Evolutionary conservation across 2,797 vertebrate genomes (phyloP), one percentile per base, ranked within the genome.

Genomic region (Anguilla megastoma): DNA sequence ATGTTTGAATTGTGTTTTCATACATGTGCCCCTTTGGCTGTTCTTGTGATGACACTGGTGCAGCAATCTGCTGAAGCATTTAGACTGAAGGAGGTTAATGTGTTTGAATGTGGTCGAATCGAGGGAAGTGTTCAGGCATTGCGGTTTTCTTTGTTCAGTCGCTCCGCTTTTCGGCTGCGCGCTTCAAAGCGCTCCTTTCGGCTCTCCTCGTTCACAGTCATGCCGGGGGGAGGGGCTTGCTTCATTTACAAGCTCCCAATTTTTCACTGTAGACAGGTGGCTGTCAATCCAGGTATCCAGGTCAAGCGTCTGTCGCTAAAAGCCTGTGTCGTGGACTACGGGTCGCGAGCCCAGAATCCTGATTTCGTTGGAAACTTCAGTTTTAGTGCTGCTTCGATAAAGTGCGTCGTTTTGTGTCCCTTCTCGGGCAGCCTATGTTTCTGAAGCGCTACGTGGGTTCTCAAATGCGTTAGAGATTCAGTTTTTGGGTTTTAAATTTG

Each of bases 1-100:
- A 63, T 63, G 16, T 63, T 63, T 63, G 58, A 52, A 69, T 84
- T 84, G 80, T 45, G 69, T 87, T 84, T 87, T 58, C n/a, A 84
- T 45, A n/a, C 41, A 30, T 14, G n/a, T 27, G 41, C 36, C 58
- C 24, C 58, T 27, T 27, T 24, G 80, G 27, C 58, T 50, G n/a
- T 87, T 56, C 63, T 41, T 33, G n/a, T 84, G 80, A 84, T 84
- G 54, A 60, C 21, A 3, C 58, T 63, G 58, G 16, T 1, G 18
- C 3, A 24, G 3, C 18, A n/a, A 24, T 63, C 30, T 45, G 60
- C 56, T 84, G 83, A 71, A 84, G 58, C 80, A 14, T 82, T 71
- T 14, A 52, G 58, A 24, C 80, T 88, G 12, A 24, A 30, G 36
- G 56, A 50, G 54, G 74, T 84, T 52, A 71, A 71, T 36, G 45